Base-by-base conservation (phyloP, 2,888 invertebrate genomes). In the Caenorhabditis angaria region DNA sequence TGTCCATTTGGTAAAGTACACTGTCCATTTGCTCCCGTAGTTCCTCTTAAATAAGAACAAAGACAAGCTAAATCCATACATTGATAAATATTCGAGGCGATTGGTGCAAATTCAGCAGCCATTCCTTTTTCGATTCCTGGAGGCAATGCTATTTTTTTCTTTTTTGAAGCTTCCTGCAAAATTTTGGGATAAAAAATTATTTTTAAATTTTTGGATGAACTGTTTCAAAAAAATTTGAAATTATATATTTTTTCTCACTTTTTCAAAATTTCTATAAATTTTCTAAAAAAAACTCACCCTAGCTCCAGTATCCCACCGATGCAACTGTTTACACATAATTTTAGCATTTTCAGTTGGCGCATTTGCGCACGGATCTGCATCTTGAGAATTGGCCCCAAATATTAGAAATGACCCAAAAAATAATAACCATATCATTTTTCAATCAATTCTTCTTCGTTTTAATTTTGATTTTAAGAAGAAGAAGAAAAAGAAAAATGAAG, bases 31-130 rank as follows among this genome's bases (percentile, higher is more conserved):
- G 68, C 58, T 22, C 54, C 56, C 0, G 64, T 59, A 41, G 70
- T 48, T 78, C 82, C 83, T 65, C 84, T 77, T 41, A 86, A 64
- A 67, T 83, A 86, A 25, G 77, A 73, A 61, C 85, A 85, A 27
- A 86, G 68, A 66, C 86, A 86, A n/a, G 80, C 75, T 41, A 85
- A 61, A 62, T 84, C 84, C 84, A 86, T 80, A 70, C 86, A 86
- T 65, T 85, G 81, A 55, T 82, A 83, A 56, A 83, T 78, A 10
- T 69, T 77, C 10, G 82, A 74, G 18, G 84, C 81, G 58, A 85
- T 82, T 8, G 83, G 84, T 0, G 85, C 84, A 51, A 85, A 66
- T 59, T 85, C 84, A 2, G 83, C 83, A 0, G 83, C 81, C 65
- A 82, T 65, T 55, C 78, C 76, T 51, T 66, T 59, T 12, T 61